Conservation (phyloP, 2,797 vertebrate species). For the Rhinichthys osculus region DNA sequence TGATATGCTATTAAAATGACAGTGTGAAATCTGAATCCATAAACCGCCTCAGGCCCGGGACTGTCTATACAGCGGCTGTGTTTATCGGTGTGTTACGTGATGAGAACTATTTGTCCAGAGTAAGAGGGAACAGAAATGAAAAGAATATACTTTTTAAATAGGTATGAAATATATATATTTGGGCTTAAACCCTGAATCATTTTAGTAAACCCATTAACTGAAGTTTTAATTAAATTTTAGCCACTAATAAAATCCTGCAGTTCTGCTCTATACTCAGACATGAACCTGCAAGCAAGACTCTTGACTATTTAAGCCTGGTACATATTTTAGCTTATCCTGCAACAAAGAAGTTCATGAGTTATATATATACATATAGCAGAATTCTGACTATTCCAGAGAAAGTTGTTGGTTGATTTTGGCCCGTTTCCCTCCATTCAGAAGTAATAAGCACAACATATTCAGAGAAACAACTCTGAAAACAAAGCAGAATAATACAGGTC, state of each 20-base stretch:
- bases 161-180: neutral
- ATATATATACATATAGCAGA: neutral
- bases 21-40: neutral
- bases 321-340: neutral
- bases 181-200: no score
- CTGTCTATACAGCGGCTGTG: neutral
- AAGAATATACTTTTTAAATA: no score
- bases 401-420: neutral
- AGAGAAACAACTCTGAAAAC: neutral
- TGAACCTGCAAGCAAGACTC: neutral
- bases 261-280: no score
- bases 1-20: constrained; percentile 24
- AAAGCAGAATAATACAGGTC: neutral
- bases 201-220: no score
- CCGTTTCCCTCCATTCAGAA: neutral
- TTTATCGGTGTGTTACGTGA: neutral
- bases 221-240: no score
- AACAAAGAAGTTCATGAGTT: neutral
- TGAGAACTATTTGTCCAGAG: neutral
- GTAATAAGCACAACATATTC: neutral
- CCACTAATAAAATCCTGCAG: no score
- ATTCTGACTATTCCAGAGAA: neutral
- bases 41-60: neutral
- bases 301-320: neutral
- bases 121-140: neutral